Conservation (phyloP, 2,797 vertebrate species). For the Caiman crocodilus region DNA sequence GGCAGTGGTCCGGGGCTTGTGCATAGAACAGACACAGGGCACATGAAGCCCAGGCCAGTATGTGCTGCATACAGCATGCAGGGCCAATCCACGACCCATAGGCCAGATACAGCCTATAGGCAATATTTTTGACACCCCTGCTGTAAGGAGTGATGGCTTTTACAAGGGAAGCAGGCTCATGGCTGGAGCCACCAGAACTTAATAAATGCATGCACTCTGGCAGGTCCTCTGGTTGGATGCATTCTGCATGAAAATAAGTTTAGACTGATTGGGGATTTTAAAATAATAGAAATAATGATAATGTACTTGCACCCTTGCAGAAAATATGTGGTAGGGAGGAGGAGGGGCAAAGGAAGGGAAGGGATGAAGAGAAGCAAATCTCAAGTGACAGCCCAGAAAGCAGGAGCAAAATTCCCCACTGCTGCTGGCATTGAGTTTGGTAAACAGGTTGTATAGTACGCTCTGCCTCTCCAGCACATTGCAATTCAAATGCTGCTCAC, state of each 20-base stretch:
- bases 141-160: background rate
- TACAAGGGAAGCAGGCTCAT: background rate
- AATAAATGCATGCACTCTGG: background rate
- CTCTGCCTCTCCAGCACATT: conserved; percentile 56
- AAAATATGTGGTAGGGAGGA: background rate
- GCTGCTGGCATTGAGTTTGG: conserved; percentile 39
- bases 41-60: too few relatives aligned
- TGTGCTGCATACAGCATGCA: too few relatives aligned
- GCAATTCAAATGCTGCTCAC: conserved; percentile 74
- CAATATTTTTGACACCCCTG: background rate
- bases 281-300: background rate
- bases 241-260: background rate
- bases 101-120: too few relatives aligned
- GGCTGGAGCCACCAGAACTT: background rate
- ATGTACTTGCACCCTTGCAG: background rate
- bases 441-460: conserved; percentile 47
- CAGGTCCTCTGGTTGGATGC: background rate
- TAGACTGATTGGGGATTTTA: background rate
- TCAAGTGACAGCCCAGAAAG: conserved; percentile 40
- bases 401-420: conserved; percentile 24
- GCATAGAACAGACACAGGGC: too few relatives aligned
- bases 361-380: conserved; percentile 27
- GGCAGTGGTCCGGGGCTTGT: too few relatives aligned
- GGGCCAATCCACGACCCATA: too few relatives aligned
- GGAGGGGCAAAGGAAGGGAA: background rate